Percentiles rank a stretch among this genome's conserved stretches.
phyloP scores from a whole-genome alignment of 2,888 invertebrate genomes.

The Rosalia funebris region DNA sequence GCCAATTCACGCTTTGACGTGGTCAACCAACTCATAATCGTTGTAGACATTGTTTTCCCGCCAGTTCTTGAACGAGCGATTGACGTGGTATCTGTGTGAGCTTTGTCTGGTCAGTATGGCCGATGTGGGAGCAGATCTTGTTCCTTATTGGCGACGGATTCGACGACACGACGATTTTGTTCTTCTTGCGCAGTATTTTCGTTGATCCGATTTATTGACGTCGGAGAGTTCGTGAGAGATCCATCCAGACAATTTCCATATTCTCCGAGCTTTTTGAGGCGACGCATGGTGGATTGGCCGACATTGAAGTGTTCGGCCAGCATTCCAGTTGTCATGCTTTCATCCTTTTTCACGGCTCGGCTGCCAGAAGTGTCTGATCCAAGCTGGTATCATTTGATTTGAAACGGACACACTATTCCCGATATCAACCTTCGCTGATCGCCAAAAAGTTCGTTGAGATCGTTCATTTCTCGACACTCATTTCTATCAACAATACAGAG shows the following conservation, averaged over 20 bases:
- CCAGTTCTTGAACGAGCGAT: not conserved
- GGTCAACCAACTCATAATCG: constrained; percentile 2
- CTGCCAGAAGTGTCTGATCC: not conserved
- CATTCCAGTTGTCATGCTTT: not conserved
- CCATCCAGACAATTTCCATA: not conserved
- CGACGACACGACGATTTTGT: constrained; percentile 20
- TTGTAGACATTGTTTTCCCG: not conserved
- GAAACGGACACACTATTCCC: not conserved
- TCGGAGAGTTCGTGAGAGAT: not conserved
- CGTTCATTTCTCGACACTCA: not conserved
- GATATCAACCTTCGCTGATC: not conserved
- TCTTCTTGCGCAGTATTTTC: constrained; percentile 1
- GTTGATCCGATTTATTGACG: not conserved
- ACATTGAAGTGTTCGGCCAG: not conserved
- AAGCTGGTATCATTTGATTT: not conserved
- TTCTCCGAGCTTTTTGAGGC: not conserved
- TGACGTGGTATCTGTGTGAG: not conserved
- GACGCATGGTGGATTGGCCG: not conserved
- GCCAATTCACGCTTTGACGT: not conserved
- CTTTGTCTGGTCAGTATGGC: constrained; percentile 12
- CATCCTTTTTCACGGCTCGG: not conserved
- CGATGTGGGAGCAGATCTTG: constrained; percentile 24
- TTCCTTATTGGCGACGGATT: constrained; percentile 28
- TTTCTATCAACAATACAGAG: not conserved
- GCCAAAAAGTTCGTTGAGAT: not conserved